phyloP scores from a whole-genome alignment of 2,797 vertebrate genomes.

The Megalops cyprinoides region DNA sequence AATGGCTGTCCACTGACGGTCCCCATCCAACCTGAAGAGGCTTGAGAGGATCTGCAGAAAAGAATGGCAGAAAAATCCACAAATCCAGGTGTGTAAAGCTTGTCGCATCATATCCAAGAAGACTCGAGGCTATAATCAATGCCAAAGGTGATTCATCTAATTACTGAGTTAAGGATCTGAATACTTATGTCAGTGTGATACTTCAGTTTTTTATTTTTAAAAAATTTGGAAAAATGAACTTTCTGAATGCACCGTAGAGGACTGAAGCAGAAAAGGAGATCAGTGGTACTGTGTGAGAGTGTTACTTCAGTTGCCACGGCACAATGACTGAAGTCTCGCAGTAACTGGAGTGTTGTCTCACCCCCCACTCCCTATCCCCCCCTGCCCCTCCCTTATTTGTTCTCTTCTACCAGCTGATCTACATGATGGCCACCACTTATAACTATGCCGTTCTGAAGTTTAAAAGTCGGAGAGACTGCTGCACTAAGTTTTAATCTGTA shows the following conservation, averaged over 20 bases:
- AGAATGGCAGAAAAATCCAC: too few relatives aligned
- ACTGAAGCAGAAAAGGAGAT: too few relatives aligned
- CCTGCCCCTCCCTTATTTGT: too few relatives aligned
- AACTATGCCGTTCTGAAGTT: constrained; percentile 93
- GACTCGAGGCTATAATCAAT: constrained; percentile 31
- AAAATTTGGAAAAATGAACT: too few relatives aligned
- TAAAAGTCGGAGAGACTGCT: constrained; percentile 90
- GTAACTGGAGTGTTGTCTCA: constrained; percentile 38
- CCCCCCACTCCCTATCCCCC: constrained; percentile 52
- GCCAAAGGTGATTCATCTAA: too few relatives aligned
- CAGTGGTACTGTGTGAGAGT: background rate
- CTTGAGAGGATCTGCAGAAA: too few relatives aligned
- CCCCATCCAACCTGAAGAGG: too few relatives aligned
- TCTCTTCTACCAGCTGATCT: constrained; percentile 91
- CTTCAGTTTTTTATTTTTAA: too few relatives aligned
- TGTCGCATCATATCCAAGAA: constrained; percentile 27
- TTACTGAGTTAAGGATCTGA: too few relatives aligned
- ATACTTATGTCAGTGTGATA: too few relatives aligned
- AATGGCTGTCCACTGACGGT: too few relatives aligned
- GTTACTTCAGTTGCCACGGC: background rate
- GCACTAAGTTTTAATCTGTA: constrained; percentile 86
- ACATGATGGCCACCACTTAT: constrained; percentile 93
- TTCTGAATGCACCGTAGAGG: too few relatives aligned
- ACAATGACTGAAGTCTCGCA: background rate
- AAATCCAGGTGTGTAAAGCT: constrained; percentile 30